Conservation (phyloP, 2,888 invertebrate species). For the Lasioglossum marginatum region DNA sequence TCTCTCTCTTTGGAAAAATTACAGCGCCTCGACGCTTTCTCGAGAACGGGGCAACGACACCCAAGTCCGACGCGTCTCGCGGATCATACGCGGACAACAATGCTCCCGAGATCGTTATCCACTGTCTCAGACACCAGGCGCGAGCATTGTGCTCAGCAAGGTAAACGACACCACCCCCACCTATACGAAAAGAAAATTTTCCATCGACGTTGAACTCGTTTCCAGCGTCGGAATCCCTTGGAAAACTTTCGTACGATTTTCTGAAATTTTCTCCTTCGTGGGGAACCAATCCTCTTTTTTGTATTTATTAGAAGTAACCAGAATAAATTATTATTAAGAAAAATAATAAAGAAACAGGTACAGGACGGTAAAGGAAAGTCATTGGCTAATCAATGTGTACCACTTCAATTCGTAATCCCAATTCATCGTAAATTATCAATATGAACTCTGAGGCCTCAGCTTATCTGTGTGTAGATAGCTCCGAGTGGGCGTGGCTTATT, state of each 20-base stretch:
- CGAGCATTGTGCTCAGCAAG: conserved; percentile 33
- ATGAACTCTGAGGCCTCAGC: no score
- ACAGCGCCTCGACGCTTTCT: background rate
- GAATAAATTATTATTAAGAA: no score
- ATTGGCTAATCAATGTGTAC: no score
- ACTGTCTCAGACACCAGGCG: conserved; percentile 38
- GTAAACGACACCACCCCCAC: conserved; percentile 28
- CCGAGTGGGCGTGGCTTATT: no score
- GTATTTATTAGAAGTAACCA: no score
- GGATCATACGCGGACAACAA: conserved; percentile 43
- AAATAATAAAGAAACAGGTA: background rate
- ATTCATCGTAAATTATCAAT: no score
- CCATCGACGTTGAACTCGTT: conserved; percentile 6
- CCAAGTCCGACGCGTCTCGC: background rate
- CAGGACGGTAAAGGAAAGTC: background rate
- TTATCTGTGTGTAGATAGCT: no score
- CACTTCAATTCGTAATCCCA: no score
- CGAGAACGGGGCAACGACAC: background rate
- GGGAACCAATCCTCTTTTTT: no score
- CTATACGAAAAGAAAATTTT: background rate
- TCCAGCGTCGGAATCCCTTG: background rate
- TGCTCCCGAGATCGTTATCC: conserved; percentile 44
- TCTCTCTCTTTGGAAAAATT: background rate
- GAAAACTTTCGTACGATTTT: background rate
- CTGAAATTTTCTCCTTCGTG: background rate